Evolutionary conservation across 2,888 invertebrate genomes (phyloP).

Genomic region (Mesochorus sp.): DNA sequence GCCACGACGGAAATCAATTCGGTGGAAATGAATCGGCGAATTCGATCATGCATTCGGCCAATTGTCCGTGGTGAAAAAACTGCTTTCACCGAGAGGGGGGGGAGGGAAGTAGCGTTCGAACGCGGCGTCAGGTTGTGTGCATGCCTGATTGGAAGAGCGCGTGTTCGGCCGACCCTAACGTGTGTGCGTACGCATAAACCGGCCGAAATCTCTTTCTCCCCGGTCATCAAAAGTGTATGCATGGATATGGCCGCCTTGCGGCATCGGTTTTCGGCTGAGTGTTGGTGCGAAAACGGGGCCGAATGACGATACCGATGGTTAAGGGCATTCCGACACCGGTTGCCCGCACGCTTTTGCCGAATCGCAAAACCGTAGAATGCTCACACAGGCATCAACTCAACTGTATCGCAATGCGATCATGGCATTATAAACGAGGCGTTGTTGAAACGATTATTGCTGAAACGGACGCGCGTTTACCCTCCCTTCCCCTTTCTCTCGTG

Average conservation of each 20-base stretch:
- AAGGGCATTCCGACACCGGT: too few relatives aligned
- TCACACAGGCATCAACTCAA: slow-evolving; percentile 71
- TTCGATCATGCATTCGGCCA: slow-evolving; percentile 33
- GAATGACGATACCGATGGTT: too few relatives aligned
- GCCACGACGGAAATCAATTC: slow-evolving; percentile 10
- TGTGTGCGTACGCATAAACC: slow-evolving; percentile 54
- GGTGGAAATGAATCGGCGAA: slow-evolving; percentile 24
- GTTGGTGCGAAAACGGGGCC: slow-evolving; percentile 14
- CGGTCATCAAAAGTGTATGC: slow-evolving; percentile 32
- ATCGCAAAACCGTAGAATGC: slow-evolving; percentile 58
- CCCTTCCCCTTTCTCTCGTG: neutral
- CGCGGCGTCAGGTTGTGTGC: too few relatives aligned
- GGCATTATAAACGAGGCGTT: slow-evolving; percentile 80
- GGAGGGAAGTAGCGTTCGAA: too few relatives aligned
- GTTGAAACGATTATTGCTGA: slow-evolving; percentile 80
- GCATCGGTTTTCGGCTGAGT: too few relatives aligned
- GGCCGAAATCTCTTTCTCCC: slow-evolving; percentile 14
- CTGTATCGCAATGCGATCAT: slow-evolving; percentile 78
- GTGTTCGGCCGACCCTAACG: too few relatives aligned
- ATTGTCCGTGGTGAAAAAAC: slow-evolving; percentile 31
- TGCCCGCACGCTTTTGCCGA: slow-evolving; percentile 40
- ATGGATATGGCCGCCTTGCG: too few relatives aligned
- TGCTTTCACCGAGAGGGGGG: too few relatives aligned
- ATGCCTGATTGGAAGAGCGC: too few relatives aligned
- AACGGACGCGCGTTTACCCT: slow-evolving; percentile 58